Evolutionary conservation across 53 echinoderm and acorn worm species (phyloP).

Genomic region (Pentamera pediparva): DNA sequence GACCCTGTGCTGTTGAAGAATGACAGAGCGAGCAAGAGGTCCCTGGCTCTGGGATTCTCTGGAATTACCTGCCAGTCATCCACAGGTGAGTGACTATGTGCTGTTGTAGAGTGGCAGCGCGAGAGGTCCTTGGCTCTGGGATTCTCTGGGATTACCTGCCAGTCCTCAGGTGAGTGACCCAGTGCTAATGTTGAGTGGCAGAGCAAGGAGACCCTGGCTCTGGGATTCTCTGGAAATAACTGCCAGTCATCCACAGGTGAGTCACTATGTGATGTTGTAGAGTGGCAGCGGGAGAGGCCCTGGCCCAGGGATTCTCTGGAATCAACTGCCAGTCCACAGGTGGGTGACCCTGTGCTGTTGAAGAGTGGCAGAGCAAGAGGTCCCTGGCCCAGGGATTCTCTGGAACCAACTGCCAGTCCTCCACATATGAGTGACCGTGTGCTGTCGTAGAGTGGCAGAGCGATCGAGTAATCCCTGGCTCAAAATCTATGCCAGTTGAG

Average conservation of each 20-base stretch:
- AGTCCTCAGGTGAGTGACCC: constrained; percentile 1
- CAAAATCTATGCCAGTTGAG: no score
- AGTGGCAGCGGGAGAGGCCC: constrained; percentile 67
- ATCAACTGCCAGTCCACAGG: constrained; percentile 55
- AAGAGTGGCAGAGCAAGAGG: no score
- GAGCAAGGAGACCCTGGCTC: no score
- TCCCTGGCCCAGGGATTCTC: no score
- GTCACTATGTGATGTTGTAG: no score
- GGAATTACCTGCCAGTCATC: constrained; percentile 63
- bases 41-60: no score
- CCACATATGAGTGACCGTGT: constrained; percentile 10
- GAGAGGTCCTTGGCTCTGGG: constrained; percentile 61
- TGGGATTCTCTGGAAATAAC: constrained; percentile 71
- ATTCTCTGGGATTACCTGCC: constrained; percentile 74
- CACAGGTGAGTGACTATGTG: constrained; percentile 21
- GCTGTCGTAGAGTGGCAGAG: no score
- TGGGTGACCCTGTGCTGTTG: background rate
- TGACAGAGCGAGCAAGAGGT: no score
- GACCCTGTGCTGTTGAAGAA: background rate
- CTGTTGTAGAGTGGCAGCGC: no score
- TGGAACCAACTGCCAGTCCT: constrained; percentile 64
- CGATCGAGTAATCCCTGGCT: no score
- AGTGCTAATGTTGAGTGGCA: no score
- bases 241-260: constrained; percentile 42
- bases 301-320: constrained; percentile 62